Conservation (phyloP, 2,797 vertebrate species). For the Capromys pilorides region DNA sequence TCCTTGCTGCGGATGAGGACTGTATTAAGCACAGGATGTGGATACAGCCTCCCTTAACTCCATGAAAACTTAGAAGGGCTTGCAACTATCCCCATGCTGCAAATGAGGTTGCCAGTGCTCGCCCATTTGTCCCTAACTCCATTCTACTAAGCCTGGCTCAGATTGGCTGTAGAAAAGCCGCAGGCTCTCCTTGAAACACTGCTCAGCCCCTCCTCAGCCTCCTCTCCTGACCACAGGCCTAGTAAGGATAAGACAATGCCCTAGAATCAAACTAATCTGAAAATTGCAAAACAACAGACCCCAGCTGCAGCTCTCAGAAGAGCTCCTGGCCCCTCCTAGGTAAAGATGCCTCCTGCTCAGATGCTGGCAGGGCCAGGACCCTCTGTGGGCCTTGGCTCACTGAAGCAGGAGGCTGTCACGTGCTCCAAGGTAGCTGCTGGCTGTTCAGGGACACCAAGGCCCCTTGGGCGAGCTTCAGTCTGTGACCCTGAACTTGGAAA, state of each 20-base stretch:
- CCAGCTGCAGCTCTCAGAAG: background rate
- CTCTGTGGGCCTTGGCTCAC: accelerated
- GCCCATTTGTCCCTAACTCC: no score
- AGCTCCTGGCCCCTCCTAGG: background rate
- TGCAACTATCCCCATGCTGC: no score
- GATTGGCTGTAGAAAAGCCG: background rate
- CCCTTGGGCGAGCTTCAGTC: background rate
- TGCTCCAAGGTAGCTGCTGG: background rate
- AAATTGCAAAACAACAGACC: background rate
- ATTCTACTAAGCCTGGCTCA: background rate
- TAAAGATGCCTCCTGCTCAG: accelerated
- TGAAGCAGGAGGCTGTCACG: accelerated
- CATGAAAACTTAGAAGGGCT: background rate
- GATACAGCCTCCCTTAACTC: background rate
- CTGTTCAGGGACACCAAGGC: background rate
- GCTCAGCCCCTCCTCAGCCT: background rate
- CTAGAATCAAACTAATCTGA: background rate
- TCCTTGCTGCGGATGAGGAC: background rate
- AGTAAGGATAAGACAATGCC: background rate
- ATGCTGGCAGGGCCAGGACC: background rate
- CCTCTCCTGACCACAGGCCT: background rate
- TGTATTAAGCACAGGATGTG: accelerated
- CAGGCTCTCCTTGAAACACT: background rate
- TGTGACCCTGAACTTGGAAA: background rate
- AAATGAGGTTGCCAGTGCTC: background rate